These are phyloP conservation scores for Plebejus argus DNA, from an alignment of 2,888 invertebrate genomes.

Conservation along the genomic window DNA sequence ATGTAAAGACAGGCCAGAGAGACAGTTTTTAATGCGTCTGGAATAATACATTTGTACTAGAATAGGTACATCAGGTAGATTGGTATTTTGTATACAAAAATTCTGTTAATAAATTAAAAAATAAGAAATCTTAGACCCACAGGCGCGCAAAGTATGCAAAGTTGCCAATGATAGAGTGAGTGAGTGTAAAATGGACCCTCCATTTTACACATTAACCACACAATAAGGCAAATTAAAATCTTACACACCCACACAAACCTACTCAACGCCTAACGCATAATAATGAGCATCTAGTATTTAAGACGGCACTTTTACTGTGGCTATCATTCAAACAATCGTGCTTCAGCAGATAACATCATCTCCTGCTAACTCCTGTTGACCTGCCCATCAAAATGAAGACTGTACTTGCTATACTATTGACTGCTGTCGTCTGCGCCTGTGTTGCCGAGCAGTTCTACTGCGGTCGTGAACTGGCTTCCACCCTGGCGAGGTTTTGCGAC, in stretches of 20 bases:
- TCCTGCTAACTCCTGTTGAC: background rate
- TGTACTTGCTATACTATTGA: background rate
- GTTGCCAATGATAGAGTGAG: no score
- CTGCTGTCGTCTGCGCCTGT: background rate
- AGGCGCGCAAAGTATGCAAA: no score
- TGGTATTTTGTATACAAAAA: no score
- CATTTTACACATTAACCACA: no score
- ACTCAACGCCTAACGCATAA: background rate
- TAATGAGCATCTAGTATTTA: slow-evolving; percentile 4
- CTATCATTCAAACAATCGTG: background rate
- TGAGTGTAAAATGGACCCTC: no score
- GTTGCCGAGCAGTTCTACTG: slow-evolving; percentile 36
- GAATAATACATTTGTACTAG: no score
- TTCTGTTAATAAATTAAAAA: no score
- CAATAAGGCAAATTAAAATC: background rate
- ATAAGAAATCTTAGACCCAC: no score
- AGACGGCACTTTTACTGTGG: background rate
- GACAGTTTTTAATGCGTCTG: no score
- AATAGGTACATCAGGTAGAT: no score
- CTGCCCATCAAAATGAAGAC: background rate
- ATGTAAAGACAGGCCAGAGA: no score
- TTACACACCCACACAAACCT: background rate
- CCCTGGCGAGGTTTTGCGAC: slow-evolving; percentile 38
- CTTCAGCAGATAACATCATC: background rate
- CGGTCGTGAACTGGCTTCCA: slow-evolving; percentile 43